Evolutionary conservation across 2,888 invertebrate genomes (phyloP), one percentile per base, ranked within the genome.

Genomic region (Aphodius sticticus): DNA sequence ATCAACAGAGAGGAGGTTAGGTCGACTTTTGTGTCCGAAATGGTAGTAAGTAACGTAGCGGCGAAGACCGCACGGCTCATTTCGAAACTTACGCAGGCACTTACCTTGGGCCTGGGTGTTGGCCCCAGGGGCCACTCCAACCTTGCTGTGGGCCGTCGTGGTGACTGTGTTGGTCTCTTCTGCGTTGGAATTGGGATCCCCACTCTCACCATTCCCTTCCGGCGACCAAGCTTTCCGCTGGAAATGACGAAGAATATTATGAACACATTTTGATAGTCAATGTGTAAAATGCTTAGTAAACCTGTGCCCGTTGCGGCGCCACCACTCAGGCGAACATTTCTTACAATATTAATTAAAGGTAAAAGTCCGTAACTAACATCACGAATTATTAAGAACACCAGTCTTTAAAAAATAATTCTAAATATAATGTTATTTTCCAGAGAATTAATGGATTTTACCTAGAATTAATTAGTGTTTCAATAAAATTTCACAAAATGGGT

Each of bases 81-180:
- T 53, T 53, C 53, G 12, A n/a, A 70, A 86, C 87, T 88, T 87
- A 87, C 86, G 86, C 26, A 26, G 26, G 26, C 26, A 26, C 87
- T 88, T 88, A 90, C 90, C 90, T 90, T 90, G 90, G 89, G 90
- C 90, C 93, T 93, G 93, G 92, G 93, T 92, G 91, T 92, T 92
- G 90, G 92, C 92, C 91, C 93, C 93, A 91, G 92, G 93, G 89
- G 96, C 96, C 91, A 94, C 93, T 91, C 94, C 93, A 91, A 94
- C 94, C 91, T 94, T 95, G 91, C 94, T 93, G 91, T 94, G 94
- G 88, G 95, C 94, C 92, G 95, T 94, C 93, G 95, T 95, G 91
- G 93, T 92, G 88, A 90, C 86, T 90, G 90, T 90, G 90, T 89
- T 88, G 86, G 88, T 89, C 89, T 88, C 89, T 89, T 89, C 89